A percentile compares a stretch with the other conserved stretches of the same genome.
These are phyloP conservation scores for Stenurella melanura DNA, from an alignment of 2,888 invertebrate species.

Conservation along the genomic window DNA sequence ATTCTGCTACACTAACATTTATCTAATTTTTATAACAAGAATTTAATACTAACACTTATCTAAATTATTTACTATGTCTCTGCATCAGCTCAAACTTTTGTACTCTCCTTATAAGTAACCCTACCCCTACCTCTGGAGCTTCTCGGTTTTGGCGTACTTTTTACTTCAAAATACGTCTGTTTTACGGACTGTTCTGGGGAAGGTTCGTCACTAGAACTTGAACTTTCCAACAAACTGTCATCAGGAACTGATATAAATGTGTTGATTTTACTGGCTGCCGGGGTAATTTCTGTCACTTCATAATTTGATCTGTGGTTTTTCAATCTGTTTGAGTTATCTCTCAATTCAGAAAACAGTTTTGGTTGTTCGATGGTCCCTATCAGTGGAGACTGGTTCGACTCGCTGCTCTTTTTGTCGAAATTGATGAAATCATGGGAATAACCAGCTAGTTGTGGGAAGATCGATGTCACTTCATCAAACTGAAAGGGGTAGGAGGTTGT, in stretches of 20 bases:
- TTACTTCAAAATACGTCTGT: neutral
- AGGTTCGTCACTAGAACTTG: conserved; percentile 13
- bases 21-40: no score
- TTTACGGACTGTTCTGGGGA: neutral
- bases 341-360: conserved; percentile 18
- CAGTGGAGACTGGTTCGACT: conserved; percentile 36
- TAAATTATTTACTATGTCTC: neutral
- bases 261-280: conserved; percentile 13
- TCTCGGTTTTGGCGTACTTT: conserved; percentile 9
- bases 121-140: conserved; percentile 17
- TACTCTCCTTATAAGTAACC: conserved; percentile 11
- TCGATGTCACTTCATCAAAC: conserved; percentile 6
- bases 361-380: conserved; percentile 40
- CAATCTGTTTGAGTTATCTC: conserved; percentile 25
- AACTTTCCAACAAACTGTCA: conserved; percentile 10
- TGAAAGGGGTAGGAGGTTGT: conserved; percentile 36
- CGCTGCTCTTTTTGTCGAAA: conserved; percentile 19
- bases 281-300: conserved; percentile 36
- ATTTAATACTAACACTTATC: no score
- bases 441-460: conserved; percentile 13
- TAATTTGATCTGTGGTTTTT: conserved; percentile 44
- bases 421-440: conserved; percentile 9
- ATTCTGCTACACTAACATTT: no score
- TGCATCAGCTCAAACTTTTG: conserved; percentile 8
- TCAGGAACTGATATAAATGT: conserved; percentile 42